Evolutionary conservation across 2,888 invertebrate genomes (phyloP), one percentile per base, ranked within the genome.

Genomic region (Ectemnius cavifrons): DNA sequence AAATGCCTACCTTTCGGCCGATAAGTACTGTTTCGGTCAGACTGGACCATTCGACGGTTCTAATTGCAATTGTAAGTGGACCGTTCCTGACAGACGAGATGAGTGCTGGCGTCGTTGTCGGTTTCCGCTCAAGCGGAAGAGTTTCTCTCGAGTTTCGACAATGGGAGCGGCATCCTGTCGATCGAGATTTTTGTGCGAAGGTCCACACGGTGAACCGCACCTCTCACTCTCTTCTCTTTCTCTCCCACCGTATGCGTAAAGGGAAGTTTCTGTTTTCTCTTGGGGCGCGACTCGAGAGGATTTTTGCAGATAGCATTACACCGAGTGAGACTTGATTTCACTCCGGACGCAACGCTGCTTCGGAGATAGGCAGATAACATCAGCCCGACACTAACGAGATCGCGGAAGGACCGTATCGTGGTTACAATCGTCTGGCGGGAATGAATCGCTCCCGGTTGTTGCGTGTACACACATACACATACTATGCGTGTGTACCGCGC

Each of bases 321-420:
- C 65, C 61, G 60, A 73, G 66, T 59, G 69, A 74, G 71, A 78
- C 68, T 73, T 70, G 80, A 80, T 80, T 80, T 80, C 80, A 77
- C 80, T 74, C 46, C 63, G 68, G 63, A 23, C 47, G 52, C 61
- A 62, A 49, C 28, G 59, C 64, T n/a, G 63, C 58, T n/a, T 57
- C 61, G 16, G 63, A 23, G 46, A 20, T 45, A 37, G 52, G 18
- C 63, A 63, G 78, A 81, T 80, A 72, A 46, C 68, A 78, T 78
- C 74, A 49, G 56, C 49, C 37, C 37, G 67, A 16, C 70, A 27
- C 71, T 79, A 80, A 80, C 71, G 70, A 78, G 71, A 81, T 76
- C 74, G 72, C 74, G 78, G 76, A 81, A 81, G 69, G 60, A 65
- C 28, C n/a, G 61, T 59, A 76, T 76, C 70, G 70, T 60, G 23